A percentile compares a stretch with the other conserved stretches of the same genome.
These are phyloP conservation scores for Montipora capricornis DNA, from an alignment of 64 coral and sea anemone species.

Conservation along the genomic window DNA sequence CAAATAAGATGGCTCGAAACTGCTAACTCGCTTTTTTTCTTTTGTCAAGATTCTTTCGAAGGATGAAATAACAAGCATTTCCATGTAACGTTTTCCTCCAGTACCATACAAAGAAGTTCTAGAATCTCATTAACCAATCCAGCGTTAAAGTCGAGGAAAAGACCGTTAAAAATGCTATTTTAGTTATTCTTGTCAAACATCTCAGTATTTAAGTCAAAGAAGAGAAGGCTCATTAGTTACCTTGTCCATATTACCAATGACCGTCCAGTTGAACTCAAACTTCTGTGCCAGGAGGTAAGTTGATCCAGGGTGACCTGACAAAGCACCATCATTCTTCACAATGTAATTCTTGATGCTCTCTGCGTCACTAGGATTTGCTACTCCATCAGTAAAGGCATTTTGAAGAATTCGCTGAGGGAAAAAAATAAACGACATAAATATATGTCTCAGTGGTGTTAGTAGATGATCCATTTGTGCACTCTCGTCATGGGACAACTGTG, in stretches of 20 bases:
- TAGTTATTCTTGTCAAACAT: no score
- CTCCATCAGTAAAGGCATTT: conserved; percentile 79
- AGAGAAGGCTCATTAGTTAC: not conserved
- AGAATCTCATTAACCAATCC: no score
- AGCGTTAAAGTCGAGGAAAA: no score
- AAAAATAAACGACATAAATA: not conserved
- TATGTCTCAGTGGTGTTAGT: not conserved
- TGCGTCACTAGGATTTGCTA: conserved; percentile 77
- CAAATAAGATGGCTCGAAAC: no score
- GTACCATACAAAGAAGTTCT: no score
- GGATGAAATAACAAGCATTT: no score
- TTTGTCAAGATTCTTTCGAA: no score
- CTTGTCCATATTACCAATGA: conserved; percentile 72
- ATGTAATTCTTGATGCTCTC: conserved; percentile 78
- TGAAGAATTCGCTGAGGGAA: conserved; percentile 63
- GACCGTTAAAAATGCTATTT: no score
- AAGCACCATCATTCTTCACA: conserved; percentile 53
- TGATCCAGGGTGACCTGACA: conserved; percentile 61
- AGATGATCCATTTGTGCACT: not conserved
- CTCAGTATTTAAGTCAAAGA: not conserved
- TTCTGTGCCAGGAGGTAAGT: conserved; percentile 66
- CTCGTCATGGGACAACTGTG: no score
- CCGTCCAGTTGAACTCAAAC: conserved; percentile 78
- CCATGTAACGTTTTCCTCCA: no score
- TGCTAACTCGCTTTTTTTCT: no score